These are phyloP conservation scores for Dendrolimus punctatus DNA, from an alignment of 1,140 invertebrate genomes.

Conservation along the genomic window DNA sequence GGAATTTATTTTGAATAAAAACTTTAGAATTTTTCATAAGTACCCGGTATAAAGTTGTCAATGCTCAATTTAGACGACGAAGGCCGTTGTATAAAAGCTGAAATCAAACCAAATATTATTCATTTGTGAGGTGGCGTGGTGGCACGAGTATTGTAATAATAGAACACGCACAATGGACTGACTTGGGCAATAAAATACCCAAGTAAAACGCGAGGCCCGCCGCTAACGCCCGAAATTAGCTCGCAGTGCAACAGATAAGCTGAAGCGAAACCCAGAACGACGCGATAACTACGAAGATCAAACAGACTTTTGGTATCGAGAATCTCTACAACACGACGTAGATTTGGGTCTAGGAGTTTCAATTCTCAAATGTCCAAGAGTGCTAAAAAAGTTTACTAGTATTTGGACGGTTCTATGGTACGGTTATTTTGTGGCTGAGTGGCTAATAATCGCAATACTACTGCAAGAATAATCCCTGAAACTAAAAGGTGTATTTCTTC, in stretches of 20 bases:
- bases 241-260: slow-evolving; percentile 6
- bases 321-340: too few species aligned
- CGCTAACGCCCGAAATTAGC: slow-evolving; percentile 12
- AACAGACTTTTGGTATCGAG: too few species aligned
- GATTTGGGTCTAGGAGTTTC: too few species aligned
- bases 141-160: slow-evolving; percentile 16
- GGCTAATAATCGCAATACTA: too few species aligned
- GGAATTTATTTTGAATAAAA: too few species aligned
- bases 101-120: not conserved
- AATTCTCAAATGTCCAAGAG: too few species aligned
- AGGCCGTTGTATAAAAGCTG: not conserved
- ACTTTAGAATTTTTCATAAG: slow-evolving; percentile 1
- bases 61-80: slow-evolving; percentile 3
- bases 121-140: slow-evolving; percentile 1
- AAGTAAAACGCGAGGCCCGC: slow-evolving; percentile 19
- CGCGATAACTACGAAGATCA: too few species aligned
- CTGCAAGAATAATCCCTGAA: too few species aligned
- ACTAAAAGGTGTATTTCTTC: too few species aligned
- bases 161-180: slow-evolving; percentile 22
- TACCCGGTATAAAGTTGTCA: slow-evolving; percentile 6
- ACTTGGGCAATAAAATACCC: slow-evolving; percentile 27
- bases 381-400: too few species aligned
- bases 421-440: too few species aligned
- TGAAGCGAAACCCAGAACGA: not conserved
- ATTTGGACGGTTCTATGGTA: too few species aligned